Conservation (phyloP, 2,888 invertebrate genomes). For the Ennomos fuscantarius region DNA sequence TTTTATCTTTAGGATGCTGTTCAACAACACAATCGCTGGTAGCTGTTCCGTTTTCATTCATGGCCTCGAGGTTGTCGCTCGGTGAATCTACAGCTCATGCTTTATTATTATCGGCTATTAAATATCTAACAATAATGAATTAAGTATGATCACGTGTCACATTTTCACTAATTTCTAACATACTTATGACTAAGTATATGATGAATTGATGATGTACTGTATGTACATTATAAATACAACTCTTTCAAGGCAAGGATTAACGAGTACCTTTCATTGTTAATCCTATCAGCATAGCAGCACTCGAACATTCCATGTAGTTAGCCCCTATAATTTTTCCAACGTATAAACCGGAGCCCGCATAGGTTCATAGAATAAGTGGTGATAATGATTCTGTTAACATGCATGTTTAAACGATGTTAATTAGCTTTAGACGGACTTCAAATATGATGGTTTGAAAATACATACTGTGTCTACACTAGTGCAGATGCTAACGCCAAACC, state of each 20-base stretch:
- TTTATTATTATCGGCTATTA: neutral
- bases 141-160: too few species aligned
- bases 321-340: conserved; percentile 16
- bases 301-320: conserved; percentile 4
- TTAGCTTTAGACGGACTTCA: conserved; percentile 18
- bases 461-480: neutral
- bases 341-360: conserved; percentile 29
- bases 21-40: conserved; percentile 46
- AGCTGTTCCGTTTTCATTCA: conserved; percentile 49
- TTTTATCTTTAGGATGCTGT: conserved; percentile 52
- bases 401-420: conserved; percentile 24
- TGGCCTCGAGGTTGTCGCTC: conserved; percentile 47
- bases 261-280: neutral
- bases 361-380: conserved; percentile 23
- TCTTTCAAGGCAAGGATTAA: neutral
- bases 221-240: too few species aligned
- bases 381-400: conserved; percentile 29
- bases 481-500: neutral
- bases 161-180: too few species aligned
- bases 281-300: neutral
- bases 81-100: conserved; percentile 30
- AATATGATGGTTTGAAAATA: conserved; percentile 10
- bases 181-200: too few species aligned
- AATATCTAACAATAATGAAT: too few species aligned
- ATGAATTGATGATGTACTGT: too few species aligned